These are phyloP conservation scores for Plagodis pulveraria DNA, from an alignment of 2,888 invertebrate species.

Conservation along the genomic window DNA sequence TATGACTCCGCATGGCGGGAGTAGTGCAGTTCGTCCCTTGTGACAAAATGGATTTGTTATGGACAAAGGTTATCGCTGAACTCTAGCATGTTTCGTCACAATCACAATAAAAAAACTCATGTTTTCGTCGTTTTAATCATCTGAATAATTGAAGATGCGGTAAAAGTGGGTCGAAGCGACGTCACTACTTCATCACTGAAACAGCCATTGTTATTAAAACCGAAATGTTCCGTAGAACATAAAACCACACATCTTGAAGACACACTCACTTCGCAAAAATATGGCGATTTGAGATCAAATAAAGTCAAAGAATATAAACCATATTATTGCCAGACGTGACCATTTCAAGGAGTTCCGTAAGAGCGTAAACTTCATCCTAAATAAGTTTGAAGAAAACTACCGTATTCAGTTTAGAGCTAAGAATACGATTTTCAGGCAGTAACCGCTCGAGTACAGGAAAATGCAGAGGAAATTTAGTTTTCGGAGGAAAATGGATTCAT, in stretches of 20 bases:
- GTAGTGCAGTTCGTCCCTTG: no score
- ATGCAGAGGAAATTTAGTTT: slow-evolving; percentile 36
- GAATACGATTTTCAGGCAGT: slow-evolving; percentile 18
- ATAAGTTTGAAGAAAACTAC: slow-evolving; percentile 21
- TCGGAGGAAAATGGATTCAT: slow-evolving; percentile 36
- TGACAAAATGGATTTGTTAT: no score
- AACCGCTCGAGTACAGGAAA: slow-evolving; percentile 19
- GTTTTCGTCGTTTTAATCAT: no score
- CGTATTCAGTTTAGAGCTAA: slow-evolving; percentile 24
- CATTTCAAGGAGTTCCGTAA: slow-evolving; percentile 4
- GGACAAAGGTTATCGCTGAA: no score
- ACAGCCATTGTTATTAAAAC: slow-evolving; percentile 1
- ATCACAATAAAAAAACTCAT: no score
- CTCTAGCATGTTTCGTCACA: no score
- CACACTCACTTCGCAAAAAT: neutral
- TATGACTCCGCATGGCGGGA: no score
- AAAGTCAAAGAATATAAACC: slow-evolving; percentile 10
- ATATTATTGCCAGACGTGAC: slow-evolving; percentile 13
- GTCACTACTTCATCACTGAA: neutral
- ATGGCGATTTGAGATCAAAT: neutral
- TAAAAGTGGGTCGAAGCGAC: no score
- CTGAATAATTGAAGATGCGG: no score
- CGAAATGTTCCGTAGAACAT: slow-evolving; percentile 1
- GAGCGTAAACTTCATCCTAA: slow-evolving; percentile 23
- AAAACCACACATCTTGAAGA: slow-evolving; percentile 5